Evolutionary conservation across 2,888 invertebrate genomes (phyloP), one percentile per base, ranked within the genome.

Genomic region (Drosophila incognita): DNA sequence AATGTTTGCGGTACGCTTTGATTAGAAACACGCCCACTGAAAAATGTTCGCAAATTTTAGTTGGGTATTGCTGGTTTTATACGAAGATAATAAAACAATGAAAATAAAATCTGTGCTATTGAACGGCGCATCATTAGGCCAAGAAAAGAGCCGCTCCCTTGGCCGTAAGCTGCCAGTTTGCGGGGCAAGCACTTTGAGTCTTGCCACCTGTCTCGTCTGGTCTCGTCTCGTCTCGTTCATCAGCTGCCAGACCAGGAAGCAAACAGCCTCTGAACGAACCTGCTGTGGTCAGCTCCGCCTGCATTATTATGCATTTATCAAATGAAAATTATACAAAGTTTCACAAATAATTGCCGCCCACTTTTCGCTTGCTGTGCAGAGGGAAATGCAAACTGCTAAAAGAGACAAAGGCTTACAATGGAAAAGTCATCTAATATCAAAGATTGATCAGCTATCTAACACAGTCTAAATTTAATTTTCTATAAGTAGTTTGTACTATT

Each of bases 331-430:
- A 76, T 82, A 69, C 57, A 64, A 84, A 79, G 74, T 87, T 73
- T 76, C 80, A 71, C 70, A 72, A 76, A 74, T 87, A 87, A 82
- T 87, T 84, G 66, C 65, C 83, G 87, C 87, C 79, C 79, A 87
- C 87, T 87, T 87, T 62, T 10, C 53, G 59, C 59, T 69, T 29
- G 56, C 46, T 46, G 27, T 24, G 49, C 61, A 33, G 51, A 61
- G 29, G 60, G n/a, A 54, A 58, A 62, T 51, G 62, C 62, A 33
- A 53, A 58, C 27, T 4, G 42, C 27, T 24, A 10, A 59, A 15
- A 8, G 27, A 8, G 15, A 15, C 51, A 69, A 27, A 5, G 3
- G 8, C 15, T 10, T n/a, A 5, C 33, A 46, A 1, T 11, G 24
- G 2, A 4, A 31, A 29, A 29, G 2, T 40, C n/a, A 42, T 29